Conservation (phyloP, 1,140 invertebrate species). For the Drosophila ercepeae region DNA sequence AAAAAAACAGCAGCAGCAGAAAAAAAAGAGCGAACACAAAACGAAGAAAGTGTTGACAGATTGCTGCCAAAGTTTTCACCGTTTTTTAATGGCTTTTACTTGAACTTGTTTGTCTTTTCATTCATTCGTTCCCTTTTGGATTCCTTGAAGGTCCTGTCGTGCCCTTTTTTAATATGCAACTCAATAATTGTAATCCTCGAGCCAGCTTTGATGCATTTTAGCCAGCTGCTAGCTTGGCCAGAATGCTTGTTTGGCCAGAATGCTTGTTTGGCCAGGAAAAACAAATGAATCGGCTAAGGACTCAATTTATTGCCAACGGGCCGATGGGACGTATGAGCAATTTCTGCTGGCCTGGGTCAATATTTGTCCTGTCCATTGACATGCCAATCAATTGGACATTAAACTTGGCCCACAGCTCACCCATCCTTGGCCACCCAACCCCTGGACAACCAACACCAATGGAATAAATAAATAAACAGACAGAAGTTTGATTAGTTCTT, state of each 20-base stretch:
- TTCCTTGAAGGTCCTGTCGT: background rate
- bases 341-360: conserved; percentile 31
- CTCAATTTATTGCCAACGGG: conserved; percentile 45
- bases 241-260: conserved; percentile 46
- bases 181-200: conserved; percentile 37
- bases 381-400: conserved; percentile 59
- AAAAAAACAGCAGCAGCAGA: no score
- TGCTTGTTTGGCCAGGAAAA: conserved; percentile 50
- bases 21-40: background rate
- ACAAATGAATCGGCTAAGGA: conserved; percentile 58
- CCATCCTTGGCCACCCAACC: background rate
- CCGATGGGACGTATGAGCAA: conserved; percentile 51
- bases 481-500: conserved; percentile 66
- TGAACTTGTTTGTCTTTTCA: conserved; percentile 41
- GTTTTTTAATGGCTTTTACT: conserved; percentile 60
- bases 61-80: conserved; percentile 73
- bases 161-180: conserved; percentile 27
- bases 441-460: background rate
- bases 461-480: conserved; percentile 66
- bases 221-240: conserved; percentile 25
- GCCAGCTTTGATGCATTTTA: background rate
- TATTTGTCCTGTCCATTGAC: conserved; percentile 56
- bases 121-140: background rate
- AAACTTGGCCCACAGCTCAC: conserved; percentile 15
- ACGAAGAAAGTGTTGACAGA: conserved; percentile 68